phyloP scores from a whole-genome alignment of 2,113 vertebrate genomes.

The Nannospalax galili region DNA sequence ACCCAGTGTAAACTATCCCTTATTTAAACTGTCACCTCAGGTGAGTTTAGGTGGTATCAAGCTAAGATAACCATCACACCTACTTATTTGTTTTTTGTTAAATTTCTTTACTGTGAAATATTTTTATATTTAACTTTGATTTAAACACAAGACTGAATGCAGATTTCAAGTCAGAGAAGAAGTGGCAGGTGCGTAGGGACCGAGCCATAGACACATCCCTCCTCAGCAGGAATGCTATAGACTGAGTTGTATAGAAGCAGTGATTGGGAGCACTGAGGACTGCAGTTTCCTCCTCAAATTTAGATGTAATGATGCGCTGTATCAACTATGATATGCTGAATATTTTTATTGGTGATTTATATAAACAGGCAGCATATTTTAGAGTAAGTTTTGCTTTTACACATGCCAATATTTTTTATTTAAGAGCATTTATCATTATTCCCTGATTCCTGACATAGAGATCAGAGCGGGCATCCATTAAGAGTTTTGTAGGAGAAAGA shows the following conservation, averaged over 20 bases:
- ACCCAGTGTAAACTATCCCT: too few species aligned
- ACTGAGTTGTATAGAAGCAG: background rate
- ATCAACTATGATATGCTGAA: background rate
- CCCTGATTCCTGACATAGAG: background rate
- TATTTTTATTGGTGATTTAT: background rate
- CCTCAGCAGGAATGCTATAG: background rate
- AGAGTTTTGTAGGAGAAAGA: constrained; percentile 26
- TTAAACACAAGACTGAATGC: background rate
- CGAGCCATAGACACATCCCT: background rate
- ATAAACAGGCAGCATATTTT: background rate
- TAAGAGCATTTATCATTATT: background rate
- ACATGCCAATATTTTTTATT: background rate
- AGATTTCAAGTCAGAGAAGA: background rate
- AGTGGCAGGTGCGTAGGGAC: background rate
- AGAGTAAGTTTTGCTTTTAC: background rate
- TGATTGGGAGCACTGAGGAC: background rate
- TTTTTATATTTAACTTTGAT: background rate
- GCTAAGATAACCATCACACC: background rate
- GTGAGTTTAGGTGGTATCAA: background rate
- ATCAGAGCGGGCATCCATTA: background rate
- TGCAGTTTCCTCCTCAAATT: background rate
- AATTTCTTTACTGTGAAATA: background rate
- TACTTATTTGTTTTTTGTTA: background rate
- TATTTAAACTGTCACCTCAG: too few species aligned
- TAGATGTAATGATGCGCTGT: background rate